phyloP scores from a whole-genome alignment of 2,113 vertebrate genomes.

The Bubalus kerabau region DNA sequence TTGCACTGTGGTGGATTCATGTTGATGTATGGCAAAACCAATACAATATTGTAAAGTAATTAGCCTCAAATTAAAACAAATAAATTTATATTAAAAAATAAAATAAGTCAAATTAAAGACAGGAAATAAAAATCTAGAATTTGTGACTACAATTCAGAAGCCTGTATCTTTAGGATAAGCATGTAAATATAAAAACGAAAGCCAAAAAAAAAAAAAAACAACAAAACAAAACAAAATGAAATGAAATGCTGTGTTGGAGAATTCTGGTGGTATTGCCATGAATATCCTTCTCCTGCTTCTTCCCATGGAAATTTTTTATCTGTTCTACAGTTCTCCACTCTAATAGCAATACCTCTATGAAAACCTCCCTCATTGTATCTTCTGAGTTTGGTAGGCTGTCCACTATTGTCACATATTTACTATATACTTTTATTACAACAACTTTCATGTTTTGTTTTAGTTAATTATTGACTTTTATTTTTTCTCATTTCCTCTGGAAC shows the following conservation, averaged over 20 bases:
- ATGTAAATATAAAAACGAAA: too few relatives aligned
- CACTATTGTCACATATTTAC: not conserved
- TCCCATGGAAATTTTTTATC: not conserved
- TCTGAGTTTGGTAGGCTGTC: not conserved
- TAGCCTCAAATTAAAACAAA: too few relatives aligned
- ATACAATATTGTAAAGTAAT: too few relatives aligned
- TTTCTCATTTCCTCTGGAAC: not conserved
- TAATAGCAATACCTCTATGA: not conserved
- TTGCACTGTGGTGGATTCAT: not conserved
- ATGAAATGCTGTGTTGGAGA: not conserved
- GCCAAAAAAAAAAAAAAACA: too few relatives aligned
- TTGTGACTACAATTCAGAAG: too few relatives aligned
- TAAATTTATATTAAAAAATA: too few relatives aligned
- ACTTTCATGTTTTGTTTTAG: not conserved
- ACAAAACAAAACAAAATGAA: too few relatives aligned
- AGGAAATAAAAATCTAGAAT: too few relatives aligned
- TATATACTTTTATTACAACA: not conserved
- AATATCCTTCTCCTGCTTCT: too few relatives aligned
- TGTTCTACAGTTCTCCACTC: accelerated
- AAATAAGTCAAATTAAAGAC: too few relatives aligned
- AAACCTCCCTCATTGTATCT: not conserved
- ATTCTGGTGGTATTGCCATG: not conserved
- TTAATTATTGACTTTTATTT: not conserved
- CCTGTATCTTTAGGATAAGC: too few relatives aligned
- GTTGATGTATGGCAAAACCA: too few relatives aligned